Evolutionary conservation across 37 sponge, comb jelly and placozoan species (phyloP), one percentile per base, ranked within the genome.

Genomic region (Petrosia ficiformis): DNA sequence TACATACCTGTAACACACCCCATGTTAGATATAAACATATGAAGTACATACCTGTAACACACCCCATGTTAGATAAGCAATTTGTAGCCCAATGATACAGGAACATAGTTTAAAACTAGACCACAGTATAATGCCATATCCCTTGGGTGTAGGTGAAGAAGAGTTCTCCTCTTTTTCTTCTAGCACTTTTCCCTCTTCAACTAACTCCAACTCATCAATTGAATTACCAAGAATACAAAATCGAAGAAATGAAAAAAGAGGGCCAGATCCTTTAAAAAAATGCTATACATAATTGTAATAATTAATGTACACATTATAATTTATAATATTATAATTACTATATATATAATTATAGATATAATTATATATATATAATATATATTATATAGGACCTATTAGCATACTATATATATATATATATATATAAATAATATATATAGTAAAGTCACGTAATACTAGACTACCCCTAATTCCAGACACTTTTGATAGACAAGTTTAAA

Each of bases 61-160:
- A 24, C 98, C 98, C 98, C 98, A 97, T 28, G 86, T 92, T 24
- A 97, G 75, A 69, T 92, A 97, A 22, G 93, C 77, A 31, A 37
- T 80, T 71, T 97, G 98, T 8, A 97, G 89, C 11, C 94, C 98
- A 29, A 79, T 57, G 0, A 80, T 67, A 22, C 94, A 94, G 4
- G 86, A 28, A 25, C 82, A n/a, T 39, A 89, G 81, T 44, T 58
- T 82, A n/a, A 74, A 25, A 31, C 36, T 69, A 24, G 65, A 70
- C 37, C 26, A 1, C 1, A 65, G 25, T 1, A 66, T 29, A 19
- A 39, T 8, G 16, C 67, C 74, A 19, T 37, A 21, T 6, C 38
- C 29, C 52, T 26, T 52, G 24, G 70, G 21, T 1, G 61, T 28
- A 11, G 77, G 28, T 34, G 70, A 38, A 28, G 59, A 1, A 26